phyloP scores from a whole-genome alignment of 2,888 invertebrate genomes.

The Vandiemenella viatica region DNA sequence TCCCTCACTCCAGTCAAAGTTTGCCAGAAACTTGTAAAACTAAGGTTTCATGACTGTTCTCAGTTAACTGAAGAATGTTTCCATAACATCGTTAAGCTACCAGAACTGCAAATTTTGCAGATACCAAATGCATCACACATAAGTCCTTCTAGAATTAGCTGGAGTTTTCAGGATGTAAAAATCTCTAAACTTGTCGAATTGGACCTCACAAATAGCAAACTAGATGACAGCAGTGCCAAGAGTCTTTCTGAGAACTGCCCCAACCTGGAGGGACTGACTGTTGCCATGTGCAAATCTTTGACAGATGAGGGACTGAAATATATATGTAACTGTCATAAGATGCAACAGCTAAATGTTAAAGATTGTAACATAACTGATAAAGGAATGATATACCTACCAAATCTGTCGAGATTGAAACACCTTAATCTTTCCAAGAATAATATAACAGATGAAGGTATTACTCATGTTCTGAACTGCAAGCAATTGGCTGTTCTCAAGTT shows the following conservation, averaged over 20 bases:
- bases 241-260: neutral
- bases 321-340: neutral
- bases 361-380: neutral
- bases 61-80: neutral
- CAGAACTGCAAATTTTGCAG: neutral
- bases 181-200: neutral
- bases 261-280: neutral
- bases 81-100: neutral
- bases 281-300: neutral
- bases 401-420: neutral
- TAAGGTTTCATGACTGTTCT: neutral
- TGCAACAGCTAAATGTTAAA: neutral
- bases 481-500: neutral
- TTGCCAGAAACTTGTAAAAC: neutral
- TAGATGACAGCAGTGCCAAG: neutral
- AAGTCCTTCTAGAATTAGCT: neutral
- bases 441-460: neutral
- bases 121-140: neutral
- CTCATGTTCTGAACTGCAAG: neutral
- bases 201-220: neutral
- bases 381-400: neutral
- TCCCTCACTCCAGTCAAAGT: neutral
- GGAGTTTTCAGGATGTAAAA: neutral
- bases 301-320: neutral
- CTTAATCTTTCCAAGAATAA: neutral